phyloP scores from a whole-genome alignment of 2,797 vertebrate species.

The Gallinago nigripennis region DNA sequence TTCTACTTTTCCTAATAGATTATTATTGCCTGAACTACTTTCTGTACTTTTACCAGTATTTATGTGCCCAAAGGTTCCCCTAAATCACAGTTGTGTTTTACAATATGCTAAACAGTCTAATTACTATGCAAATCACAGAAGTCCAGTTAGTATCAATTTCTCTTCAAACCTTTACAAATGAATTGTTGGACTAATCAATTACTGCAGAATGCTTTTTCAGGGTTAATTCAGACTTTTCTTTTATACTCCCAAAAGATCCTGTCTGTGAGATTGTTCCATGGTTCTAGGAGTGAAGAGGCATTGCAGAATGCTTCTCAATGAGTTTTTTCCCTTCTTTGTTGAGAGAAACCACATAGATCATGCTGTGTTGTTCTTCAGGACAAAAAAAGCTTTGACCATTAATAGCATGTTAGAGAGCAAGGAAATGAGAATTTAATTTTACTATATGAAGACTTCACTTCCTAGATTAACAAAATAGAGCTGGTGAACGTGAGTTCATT shows the following conservation, averaged over 20 bases:
- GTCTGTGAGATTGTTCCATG: neutral
- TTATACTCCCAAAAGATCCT: neutral
- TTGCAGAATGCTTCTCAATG: neutral
- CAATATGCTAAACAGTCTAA: neutral
- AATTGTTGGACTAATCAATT: neutral
- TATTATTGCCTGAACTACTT: neutral
- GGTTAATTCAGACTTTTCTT: neutral
- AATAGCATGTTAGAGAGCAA: neutral
- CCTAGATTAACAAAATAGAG: neutral
- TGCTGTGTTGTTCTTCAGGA: neutral
- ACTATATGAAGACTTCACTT: neutral
- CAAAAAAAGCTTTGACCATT: neutral
- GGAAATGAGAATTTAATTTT: slow-evolving; percentile 2
- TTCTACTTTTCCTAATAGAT: neutral
- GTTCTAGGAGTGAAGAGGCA: neutral
- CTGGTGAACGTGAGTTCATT: neutral
- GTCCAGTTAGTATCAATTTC: neutral
- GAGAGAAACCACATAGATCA: neutral
- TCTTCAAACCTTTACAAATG: neutral
- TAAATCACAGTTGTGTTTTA: neutral
- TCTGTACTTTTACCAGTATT: neutral
- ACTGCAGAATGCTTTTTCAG: neutral
- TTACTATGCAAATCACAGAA: neutral
- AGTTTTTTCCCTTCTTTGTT: neutral
- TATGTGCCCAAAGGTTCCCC: neutral